Percentiles rank a stretch among this genome's conserved stretches.
Conservation (phyloP, 2,888 invertebrate species). For the Ormyrus pomaceus region DNA sequence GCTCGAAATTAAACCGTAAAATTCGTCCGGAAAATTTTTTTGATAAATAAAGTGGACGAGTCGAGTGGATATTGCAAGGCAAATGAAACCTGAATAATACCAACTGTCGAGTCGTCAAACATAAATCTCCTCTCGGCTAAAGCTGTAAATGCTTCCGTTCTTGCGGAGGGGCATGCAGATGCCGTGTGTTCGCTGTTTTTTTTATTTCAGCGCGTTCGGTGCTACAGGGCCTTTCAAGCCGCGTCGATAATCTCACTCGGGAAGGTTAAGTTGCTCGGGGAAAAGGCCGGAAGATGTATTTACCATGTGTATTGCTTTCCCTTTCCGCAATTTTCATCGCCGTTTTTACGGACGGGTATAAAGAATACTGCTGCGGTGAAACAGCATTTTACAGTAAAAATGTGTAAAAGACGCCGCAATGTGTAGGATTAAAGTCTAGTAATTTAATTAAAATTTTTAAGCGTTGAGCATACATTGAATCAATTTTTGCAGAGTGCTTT, state of each 20-base stretch:
- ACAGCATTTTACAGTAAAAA: no score
- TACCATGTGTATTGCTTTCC: neutral
- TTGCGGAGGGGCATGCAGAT: neutral
- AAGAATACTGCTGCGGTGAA: no score
- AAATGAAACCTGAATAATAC: neutral
- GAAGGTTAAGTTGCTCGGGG: neutral
- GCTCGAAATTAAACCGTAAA: conserved; percentile 14
- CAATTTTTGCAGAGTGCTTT: no score
- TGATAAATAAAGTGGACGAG: conserved; percentile 2
- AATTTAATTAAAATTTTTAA: no score
- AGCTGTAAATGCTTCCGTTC: neutral
- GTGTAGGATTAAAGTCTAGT: no score
- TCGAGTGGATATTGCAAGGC: neutral
- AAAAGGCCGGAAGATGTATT: conserved; percentile 5
- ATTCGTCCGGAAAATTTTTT: conserved; percentile 5
- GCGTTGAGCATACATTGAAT: no score
- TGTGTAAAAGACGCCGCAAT: no score
- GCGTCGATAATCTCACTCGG: no score
- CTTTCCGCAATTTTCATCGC: neutral
- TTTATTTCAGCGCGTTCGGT: no score
- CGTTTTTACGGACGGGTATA: no score
- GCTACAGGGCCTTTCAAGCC: no score
- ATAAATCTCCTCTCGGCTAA: neutral
- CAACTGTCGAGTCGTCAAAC: neutral
- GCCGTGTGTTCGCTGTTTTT: no score